These are phyloP conservation scores for Cygnus olor DNA, from an alignment of 2,797 vertebrate species.

Conservation along the genomic window DNA sequence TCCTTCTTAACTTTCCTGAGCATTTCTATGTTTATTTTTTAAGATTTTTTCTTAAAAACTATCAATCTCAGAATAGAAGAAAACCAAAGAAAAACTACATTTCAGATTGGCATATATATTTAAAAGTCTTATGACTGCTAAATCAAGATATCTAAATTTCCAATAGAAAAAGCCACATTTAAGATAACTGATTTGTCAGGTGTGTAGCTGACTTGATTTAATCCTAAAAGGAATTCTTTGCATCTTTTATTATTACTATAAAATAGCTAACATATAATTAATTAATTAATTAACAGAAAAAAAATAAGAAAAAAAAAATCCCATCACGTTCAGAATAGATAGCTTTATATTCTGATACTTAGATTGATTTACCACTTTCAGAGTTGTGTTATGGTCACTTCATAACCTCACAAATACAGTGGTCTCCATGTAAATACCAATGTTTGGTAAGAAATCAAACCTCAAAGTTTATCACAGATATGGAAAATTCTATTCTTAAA, in stretches of 20 bases:
- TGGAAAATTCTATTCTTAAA: background rate
- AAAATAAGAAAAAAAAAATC: background rate
- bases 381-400: background rate
- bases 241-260: background rate
- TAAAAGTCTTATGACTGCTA: background rate
- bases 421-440: background rate
- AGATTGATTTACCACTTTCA: background rate
- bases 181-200: background rate
- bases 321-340: background rate
- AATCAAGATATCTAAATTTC: background rate
- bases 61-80: background rate
- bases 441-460: background rate
- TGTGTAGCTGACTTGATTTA: background rate
- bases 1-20: background rate
- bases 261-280: background rate
- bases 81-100: background rate
- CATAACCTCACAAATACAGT: background rate
- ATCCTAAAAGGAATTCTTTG: background rate
- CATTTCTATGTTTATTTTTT: background rate
- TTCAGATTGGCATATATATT: background rate
- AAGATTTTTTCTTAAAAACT: background rate
- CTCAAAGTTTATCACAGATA: background rate
- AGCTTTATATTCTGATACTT: background rate
- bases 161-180: background rate
- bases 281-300: background rate